Evolutionary conservation across 2,888 invertebrate genomes (phyloP), one percentile per base, ranked within the genome.

Genomic region (Himalopsyche kuldschensis): DNA sequence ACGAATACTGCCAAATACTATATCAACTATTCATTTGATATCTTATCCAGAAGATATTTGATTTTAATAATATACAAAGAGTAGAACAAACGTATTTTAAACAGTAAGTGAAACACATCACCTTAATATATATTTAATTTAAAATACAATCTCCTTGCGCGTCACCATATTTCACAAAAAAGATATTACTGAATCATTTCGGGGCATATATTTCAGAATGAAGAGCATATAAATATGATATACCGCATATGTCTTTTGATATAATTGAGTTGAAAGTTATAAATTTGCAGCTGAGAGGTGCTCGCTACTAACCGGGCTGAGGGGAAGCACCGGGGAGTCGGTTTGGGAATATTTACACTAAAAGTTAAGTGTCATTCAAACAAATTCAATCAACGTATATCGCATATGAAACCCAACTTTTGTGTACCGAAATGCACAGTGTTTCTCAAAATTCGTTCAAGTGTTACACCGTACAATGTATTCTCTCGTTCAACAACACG

Each of bases 361-460:
- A 69, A 69, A 69, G 69, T 69, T 69, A 69, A 69, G 69, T 69
- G 69, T 69, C 69, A 69, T 69, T 69, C 69, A 69, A 69, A 69
- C 69, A 69, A 69, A 69, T 69, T 69, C 69, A 69, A 69, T 69
- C 69, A 69, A 69, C 69, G 69, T 69, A 69, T 69, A 69, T 69
- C 69, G 69, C 69, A 69, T 69, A 69, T 69, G 69, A 69, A 69
- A 69, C 69, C 69, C 15, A 69, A 69, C 30, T 69, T 69, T 24
- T 69, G 69, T 24, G 27, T 69, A 69, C 69, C 27, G 30, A 69
- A 69, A 69, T 69, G 30, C 10, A 69, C 69, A 27, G 69, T 27
- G 69, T 27, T 69, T 27, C 69, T 27, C 69, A 69, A 69, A 69
- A 55, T 55, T n/a, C 20, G n/a, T n/a, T n/a, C n/a, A n/a, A n/a